Evolutionary conservation across 2,113 vertebrate species (phyloP), one percentile per base, ranked within the genome.

Genomic region (Pungitius pungitius): DNA sequence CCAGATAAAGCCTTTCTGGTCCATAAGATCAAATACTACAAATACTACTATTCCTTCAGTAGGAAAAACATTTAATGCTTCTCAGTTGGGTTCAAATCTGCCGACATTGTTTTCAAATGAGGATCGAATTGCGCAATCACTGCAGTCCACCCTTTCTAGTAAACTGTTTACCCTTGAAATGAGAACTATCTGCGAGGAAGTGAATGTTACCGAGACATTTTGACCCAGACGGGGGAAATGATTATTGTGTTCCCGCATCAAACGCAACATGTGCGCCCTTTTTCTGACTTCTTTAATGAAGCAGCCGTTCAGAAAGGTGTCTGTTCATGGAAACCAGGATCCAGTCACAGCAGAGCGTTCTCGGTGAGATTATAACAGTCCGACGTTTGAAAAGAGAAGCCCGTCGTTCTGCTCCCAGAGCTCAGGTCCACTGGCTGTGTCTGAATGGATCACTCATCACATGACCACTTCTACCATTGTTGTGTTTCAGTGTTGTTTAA

Each of bases 101-200:
- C 69, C 67, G 60, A 60, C 51, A 0, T 20, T 59, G 80, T 56
- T 33, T 20, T 20, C 42, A 8, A 55, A 59, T 61, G 39, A 49
- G 18, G 2, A 14, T 10, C 22, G 7, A 37, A 30, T 87, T 82
- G 71, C 77, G 73, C 82, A 80, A 85, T 63, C 35, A 2, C 27
- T 71, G 60, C 69, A 74, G 49, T 70, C 77, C n/a, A 9, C 22
- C 57, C 40, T 60, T 89, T 81, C 87, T 75, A 85, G 80, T 88
- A 81, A 85, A 84, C 77, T 77, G 5, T 35, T 64, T 85, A 72
- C 76, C 57, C 75, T 74, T 79, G 56, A 93, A 94, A 92, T 89
- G 91, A 93, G 93, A 94, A 94, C 89, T 89, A 76, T 87, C 27
- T 87, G 82, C 82, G 91, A 90, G 92, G 93, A 94, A 93, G 91